phyloP scores from a whole-genome alignment of 2,888 invertebrate genomes.

The Ariolimax columbianus region DNA sequence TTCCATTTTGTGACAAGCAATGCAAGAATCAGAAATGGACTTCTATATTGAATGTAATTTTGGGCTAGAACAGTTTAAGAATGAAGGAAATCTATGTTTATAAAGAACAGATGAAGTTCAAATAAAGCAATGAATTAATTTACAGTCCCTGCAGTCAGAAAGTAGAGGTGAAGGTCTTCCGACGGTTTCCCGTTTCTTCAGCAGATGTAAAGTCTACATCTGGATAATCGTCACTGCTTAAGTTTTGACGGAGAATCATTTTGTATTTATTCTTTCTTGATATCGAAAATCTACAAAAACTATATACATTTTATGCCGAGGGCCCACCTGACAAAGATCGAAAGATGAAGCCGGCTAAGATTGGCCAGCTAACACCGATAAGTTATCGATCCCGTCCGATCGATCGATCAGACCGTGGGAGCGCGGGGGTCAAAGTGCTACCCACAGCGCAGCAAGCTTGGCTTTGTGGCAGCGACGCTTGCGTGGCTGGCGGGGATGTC shows the following conservation, averaged over 20 bases:
- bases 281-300: neutral
- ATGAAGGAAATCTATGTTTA: neutral
- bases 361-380: constrained; percentile 42
- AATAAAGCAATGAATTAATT: neutral
- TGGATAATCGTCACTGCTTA: neutral
- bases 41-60: neutral
- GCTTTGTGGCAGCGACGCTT: constrained; percentile 29
- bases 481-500: neutral
- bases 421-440: neutral
- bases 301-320: neutral
- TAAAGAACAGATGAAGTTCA: neutral
- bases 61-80: no score
- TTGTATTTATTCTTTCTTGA: neutral
- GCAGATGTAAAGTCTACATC: neutral
- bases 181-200: neutral
- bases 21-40: neutral
- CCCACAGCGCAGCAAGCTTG: constrained; percentile 39
- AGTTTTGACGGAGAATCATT: neutral
- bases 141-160: neutral
- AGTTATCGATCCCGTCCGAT: constrained; percentile 31
- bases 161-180: neutral
- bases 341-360: constrained; percentile 38
- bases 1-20: neutral
- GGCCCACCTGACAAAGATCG: neutral
- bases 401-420: constrained; percentile 31